Evolutionary conservation across 2,113 vertebrate genomes (phyloP).

Genomic region (Phylloscopus trochilus): DNA sequence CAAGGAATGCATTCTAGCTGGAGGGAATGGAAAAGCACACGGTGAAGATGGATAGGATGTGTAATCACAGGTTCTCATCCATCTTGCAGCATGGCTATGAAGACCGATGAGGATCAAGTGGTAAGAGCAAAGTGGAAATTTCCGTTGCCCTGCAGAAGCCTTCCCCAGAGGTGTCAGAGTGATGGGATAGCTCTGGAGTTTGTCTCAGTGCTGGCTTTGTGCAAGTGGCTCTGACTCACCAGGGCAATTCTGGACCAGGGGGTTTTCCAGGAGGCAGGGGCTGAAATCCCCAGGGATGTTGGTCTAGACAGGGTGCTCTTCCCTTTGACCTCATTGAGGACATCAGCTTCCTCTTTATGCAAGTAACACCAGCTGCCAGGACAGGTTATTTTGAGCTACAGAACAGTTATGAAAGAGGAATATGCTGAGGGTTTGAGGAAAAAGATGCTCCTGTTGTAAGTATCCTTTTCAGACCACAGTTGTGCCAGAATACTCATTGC

Average conservation of each 20-base stretch:
- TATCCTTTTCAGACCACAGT: conserved; percentile 3
- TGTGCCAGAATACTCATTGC: neutral
- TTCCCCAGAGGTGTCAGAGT: neutral
- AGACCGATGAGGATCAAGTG: neutral
- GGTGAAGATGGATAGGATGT: neutral
- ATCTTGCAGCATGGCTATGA: neutral
- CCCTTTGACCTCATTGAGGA: conserved; percentile 56
- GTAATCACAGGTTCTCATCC: neutral
- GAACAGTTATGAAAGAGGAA: conserved; percentile 54
- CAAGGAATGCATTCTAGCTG: neutral
- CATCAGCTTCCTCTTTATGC: conserved; percentile 76
- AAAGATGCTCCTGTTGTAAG: conserved; percentile 37
- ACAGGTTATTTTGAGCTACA: conserved; percentile 59
- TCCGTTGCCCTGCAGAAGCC: neutral
- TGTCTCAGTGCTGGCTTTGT: neutral
- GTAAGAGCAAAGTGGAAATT: neutral
- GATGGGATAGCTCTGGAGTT: neutral
- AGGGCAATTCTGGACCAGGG: conserved; percentile 41
- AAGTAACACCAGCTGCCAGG: conserved; percentile 59
- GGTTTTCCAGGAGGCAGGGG: conserved; percentile 71
- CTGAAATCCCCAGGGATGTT: conserved; percentile 80
- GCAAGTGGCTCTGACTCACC: conserved; percentile 70
- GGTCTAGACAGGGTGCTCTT: conserved; percentile 75
- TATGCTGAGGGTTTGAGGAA: conserved; percentile 7
- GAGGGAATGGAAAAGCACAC: neutral